Conservation (phyloP, 2,797 vertebrate genomes). For the Hylomyscus alleni region DNA sequence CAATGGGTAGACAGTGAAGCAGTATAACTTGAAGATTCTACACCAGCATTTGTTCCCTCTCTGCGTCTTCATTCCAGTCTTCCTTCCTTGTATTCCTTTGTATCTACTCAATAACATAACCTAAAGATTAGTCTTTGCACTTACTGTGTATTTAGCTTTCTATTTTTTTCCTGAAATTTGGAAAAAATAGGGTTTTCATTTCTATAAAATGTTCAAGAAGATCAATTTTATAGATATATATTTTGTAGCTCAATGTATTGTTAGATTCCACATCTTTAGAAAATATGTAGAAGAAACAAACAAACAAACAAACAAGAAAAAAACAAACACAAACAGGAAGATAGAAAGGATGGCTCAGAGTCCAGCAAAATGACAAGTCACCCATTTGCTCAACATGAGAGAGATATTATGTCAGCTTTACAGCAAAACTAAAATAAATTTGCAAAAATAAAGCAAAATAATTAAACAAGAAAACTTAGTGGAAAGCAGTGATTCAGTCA, state of each 20-base stretch:
- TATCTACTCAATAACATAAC: neutral
- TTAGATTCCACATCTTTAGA: neutral
- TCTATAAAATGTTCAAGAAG: neutral
- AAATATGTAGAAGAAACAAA: neutral
- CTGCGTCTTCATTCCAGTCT: accelerated
- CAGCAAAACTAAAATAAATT: neutral
- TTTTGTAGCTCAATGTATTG: neutral
- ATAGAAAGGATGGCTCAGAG: neutral
- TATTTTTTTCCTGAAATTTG: neutral
- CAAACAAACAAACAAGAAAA: neutral
- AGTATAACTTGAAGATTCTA: neutral
- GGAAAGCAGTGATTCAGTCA: neutral
- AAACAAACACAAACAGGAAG: neutral
- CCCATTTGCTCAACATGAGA: neutral
- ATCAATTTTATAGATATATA: neutral
- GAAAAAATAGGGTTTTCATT: constrained; percentile 21
- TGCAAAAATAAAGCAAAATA: neutral
- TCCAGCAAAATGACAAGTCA: neutral
- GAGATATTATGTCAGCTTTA: neutral
- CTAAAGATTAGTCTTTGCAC: neutral
- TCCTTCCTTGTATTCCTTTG: neutral
- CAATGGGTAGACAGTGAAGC: neutral
- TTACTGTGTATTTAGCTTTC: neutral
- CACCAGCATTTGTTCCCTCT: neutral
- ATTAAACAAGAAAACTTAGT: neutral